Evolutionary conservation across 2,113 vertebrate species (phyloP).

Genomic region (Craseonycteris thonglongyai): DNA sequence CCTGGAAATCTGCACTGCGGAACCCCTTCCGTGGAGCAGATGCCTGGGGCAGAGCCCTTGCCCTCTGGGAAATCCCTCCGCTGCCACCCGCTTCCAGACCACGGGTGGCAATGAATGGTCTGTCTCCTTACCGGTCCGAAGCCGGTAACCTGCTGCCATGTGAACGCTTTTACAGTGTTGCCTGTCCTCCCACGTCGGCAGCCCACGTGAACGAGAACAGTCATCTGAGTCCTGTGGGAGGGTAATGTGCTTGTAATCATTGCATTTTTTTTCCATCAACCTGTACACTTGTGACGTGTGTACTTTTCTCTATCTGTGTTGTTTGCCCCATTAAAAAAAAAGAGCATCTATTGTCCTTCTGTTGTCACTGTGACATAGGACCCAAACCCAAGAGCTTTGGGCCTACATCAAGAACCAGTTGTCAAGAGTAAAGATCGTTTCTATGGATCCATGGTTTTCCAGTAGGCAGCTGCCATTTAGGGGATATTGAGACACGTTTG

Average conservation of each 20-base stretch:
- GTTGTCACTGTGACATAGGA: not conserved
- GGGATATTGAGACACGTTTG: fast-evolving
- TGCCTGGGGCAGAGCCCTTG: fast-evolving
- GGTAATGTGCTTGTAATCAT: too few relatives aligned
- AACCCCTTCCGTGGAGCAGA: not conserved
- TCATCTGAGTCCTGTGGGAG: too few relatives aligned
- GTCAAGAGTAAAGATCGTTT: not conserved
- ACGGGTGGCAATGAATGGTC: not conserved
- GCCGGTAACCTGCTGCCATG: not conserved
- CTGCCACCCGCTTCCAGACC: not conserved
- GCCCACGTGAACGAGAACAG: too few relatives aligned
- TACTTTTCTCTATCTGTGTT: not conserved
- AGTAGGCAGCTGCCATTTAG: not conserved
- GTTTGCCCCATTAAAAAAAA: not conserved
- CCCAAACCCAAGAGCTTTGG: not conserved
- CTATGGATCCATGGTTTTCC: not conserved
- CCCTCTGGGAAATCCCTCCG: too few relatives aligned
- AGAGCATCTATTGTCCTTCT: not conserved
- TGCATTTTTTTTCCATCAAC: not conserved
- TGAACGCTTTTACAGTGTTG: not conserved
- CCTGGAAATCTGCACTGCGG: not conserved
- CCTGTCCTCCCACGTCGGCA: fast-evolving
- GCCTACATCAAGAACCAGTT: not conserved
- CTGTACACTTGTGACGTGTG: not conserved
- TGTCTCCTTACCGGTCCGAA: not conserved